Conservation (phyloP, 2,113 vertebrate genomes). For the Fukomys damarensis region DNA sequence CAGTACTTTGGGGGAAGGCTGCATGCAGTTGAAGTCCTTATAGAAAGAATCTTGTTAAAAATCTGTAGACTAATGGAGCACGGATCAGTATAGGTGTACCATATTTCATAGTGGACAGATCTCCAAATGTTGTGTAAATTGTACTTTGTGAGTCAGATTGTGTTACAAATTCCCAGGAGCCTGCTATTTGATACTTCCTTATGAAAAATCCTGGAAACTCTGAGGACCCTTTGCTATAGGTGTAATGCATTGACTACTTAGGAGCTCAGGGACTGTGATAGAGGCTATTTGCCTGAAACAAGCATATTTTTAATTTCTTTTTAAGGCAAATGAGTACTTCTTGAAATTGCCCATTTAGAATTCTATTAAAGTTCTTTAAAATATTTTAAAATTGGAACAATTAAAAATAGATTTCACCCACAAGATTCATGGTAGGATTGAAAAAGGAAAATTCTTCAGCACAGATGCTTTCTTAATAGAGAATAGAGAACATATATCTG, state of each 20-base stretch:
- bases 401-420: conserved; percentile 52
- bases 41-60: conserved; percentile 66
- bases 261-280: not conserved
- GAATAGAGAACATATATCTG: conserved; percentile 45
- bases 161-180: conserved; percentile 36
- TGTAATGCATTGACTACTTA: not conserved
- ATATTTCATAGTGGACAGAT: not conserved
- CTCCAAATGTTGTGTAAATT: conserved; percentile 43
- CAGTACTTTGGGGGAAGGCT: conserved; percentile 44
- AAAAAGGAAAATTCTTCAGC: conserved; percentile 36
- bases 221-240: conserved; percentile 9
- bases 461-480: conserved; percentile 32
- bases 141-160: conserved; percentile 6
- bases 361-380: conserved; percentile 56
- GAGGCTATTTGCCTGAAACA: not conserved
- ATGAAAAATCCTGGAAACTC: conserved; percentile 20
- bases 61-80: conserved; percentile 6
- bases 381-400: conserved; percentile 18
- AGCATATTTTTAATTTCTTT: not conserved
- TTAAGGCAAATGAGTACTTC: conserved; percentile 8
- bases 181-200: conserved; percentile 20
- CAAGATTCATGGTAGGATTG: conserved; percentile 1
- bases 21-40: conserved; percentile 16
- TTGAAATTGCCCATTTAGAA: not conserved
- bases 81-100: conserved; percentile 49